Percentiles rank a stretch among this genome's conserved stretches.
phyloP scores from a whole-genome alignment of 2,888 invertebrate genomes.

The Synergus itoensis region DNA sequence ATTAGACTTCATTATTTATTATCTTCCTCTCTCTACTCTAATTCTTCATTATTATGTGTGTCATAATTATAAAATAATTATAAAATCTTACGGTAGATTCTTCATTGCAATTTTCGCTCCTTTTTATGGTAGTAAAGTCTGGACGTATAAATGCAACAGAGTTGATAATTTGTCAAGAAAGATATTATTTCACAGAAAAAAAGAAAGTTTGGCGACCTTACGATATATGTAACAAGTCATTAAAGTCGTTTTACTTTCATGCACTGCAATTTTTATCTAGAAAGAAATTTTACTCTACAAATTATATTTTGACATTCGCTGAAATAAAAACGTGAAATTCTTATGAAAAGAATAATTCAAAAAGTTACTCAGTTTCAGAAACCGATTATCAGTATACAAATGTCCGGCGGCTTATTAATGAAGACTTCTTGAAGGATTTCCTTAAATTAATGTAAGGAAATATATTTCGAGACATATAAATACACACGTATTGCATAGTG shows the following conservation, averaged over 20 bases:
- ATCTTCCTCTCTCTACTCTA: background rate
- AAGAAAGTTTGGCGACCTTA: constrained; percentile 61
- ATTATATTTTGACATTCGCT: background rate
- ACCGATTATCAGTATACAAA: background rate
- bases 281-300: background rate
- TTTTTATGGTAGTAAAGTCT: background rate
- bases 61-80: background rate
- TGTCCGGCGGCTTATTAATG: no score
- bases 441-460: background rate
- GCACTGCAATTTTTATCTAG: background rate
- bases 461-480: background rate
- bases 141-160: background rate
- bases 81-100: background rate
- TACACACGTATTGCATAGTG: background rate
- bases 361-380: background rate
- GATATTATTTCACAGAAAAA: constrained; percentile 52
- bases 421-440: no score
- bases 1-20: constrained; percentile 14
- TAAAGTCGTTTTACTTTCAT: background rate
- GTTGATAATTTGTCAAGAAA: background rate
- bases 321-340: background rate
- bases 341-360: background rate
- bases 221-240: constrained; percentile 42
- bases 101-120: background rate
- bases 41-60: background rate